A percentile compares a stretch with the other conserved stretches of the same genome.
phyloP scores from a whole-genome alignment of 1,140 invertebrate species.

The Temnothorax nylanderi region DNA sequence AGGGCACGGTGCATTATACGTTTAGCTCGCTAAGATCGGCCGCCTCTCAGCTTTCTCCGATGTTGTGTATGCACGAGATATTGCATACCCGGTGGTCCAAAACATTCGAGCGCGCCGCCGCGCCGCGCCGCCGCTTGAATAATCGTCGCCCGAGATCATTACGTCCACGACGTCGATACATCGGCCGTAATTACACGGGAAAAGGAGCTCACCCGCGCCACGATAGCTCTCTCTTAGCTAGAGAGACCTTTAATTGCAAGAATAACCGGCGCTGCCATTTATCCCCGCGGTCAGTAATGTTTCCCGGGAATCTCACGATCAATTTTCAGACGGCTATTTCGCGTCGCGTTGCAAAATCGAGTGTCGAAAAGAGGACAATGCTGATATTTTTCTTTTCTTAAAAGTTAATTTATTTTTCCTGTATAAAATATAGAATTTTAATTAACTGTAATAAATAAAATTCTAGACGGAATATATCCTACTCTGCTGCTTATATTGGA shows the following conservation, averaged over 20 bases:
- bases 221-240: not conserved
- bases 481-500: not conserved
- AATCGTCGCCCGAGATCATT: conserved; percentile 49
- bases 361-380: not conserved
- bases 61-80: conserved; percentile 53
- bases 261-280: conserved; percentile 27
- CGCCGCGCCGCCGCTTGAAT: conserved; percentile 23
- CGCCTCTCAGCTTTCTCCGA: conserved; percentile 79
- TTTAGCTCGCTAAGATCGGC: conserved; percentile 77
- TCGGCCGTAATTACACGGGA: conserved; percentile 50
- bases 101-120: conserved; percentile 10
- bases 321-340: conserved; percentile 14
- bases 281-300: conserved; percentile 17
- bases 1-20: conserved; percentile 78
- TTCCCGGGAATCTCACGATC: conserved; percentile 11
- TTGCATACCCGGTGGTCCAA: conserved; percentile 76
- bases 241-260: conserved; percentile 38
- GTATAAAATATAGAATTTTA: not conserved
- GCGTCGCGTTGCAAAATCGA: conserved; percentile 27
- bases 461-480: not conserved
- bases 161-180: conserved; percentile 40
- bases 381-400: not conserved
- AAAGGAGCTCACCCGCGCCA: conserved; percentile 16
- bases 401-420: not conserved
- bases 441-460: not conserved